A percentile compares a stretch with the other conserved stretches of the same genome.
These are phyloP conservation scores for Excalfactoria chinensis DNA, from an alignment of 2,113 vertebrate genomes.

Conservation along the genomic window DNA sequence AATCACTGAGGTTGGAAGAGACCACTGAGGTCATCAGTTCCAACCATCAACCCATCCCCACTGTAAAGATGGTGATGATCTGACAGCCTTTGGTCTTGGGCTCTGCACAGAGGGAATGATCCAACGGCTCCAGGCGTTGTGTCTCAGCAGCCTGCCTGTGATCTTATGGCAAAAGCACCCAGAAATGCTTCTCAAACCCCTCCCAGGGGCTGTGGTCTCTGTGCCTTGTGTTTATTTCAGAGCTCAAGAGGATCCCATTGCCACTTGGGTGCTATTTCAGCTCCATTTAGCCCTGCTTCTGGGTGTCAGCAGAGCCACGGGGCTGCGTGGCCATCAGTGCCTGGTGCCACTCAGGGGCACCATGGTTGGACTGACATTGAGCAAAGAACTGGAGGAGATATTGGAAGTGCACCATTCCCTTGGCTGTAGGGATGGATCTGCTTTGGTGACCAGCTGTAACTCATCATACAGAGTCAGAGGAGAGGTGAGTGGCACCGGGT, in stretches of 20 bases:
- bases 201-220: background rate
- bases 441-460: background rate
- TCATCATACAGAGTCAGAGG: too few species aligned
- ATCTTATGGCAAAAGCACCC: background rate
- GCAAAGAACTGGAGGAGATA: background rate
- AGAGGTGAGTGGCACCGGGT: background rate
- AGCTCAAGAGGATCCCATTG: background rate
- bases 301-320: background rate
- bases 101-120: background rate
- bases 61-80: too few species aligned
- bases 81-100: background rate
- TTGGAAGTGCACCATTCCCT: background rate
- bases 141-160: too few species aligned
- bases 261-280: background rate
- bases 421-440: background rate
- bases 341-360: background rate
- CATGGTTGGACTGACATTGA: background rate
- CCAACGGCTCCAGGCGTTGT: background rate
- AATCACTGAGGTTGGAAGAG: too few species aligned
- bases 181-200: background rate
- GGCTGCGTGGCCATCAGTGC: background rate
- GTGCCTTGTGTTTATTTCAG: background rate
- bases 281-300: background rate
- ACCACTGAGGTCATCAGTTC: too few species aligned
- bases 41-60: too few species aligned